phyloP scores from a whole-genome alignment of 2,113 vertebrate genomes.

The Callipepla squamata region DNA sequence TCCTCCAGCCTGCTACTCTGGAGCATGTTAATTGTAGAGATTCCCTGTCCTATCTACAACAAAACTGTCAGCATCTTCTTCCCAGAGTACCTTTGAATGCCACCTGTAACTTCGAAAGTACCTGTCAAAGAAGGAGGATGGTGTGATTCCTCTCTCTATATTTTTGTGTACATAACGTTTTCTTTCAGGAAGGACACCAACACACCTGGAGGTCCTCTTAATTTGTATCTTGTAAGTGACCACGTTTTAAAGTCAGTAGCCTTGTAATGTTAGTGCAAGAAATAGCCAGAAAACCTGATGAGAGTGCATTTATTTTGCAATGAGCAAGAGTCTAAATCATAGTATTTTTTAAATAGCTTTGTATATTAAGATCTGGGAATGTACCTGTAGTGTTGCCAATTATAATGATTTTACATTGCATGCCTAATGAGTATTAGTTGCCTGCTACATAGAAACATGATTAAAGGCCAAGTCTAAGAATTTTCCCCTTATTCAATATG shows the following conservation, averaged over 20 bases:
- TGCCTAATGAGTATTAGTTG: not conserved
- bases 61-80: not conserved
- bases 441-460: not conserved
- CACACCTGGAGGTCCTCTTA: not conserved
- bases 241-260: not conserved
- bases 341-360: not conserved
- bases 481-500: not conserved
- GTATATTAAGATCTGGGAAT: not conserved
- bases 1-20: not conserved
- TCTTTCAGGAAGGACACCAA: not conserved
- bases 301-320: not conserved
- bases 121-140: not conserved
- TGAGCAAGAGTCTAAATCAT: not conserved
- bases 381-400: not conserved
- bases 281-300: not conserved
- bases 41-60: rapidly evolving
- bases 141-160: not conserved
- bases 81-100: not conserved
- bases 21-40: not conserved
- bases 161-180: not conserved
- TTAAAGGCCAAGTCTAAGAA: not conserved
- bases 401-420: not conserved
- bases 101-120: not conserved
- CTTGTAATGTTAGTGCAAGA: not conserved
- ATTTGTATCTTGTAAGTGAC: not conserved